A percentile compares a stretch with the other conserved stretches of the same genome.
phyloP scores from a whole-genome alignment of 2,888 invertebrate genomes.

The Parochlus steinenii region DNA sequence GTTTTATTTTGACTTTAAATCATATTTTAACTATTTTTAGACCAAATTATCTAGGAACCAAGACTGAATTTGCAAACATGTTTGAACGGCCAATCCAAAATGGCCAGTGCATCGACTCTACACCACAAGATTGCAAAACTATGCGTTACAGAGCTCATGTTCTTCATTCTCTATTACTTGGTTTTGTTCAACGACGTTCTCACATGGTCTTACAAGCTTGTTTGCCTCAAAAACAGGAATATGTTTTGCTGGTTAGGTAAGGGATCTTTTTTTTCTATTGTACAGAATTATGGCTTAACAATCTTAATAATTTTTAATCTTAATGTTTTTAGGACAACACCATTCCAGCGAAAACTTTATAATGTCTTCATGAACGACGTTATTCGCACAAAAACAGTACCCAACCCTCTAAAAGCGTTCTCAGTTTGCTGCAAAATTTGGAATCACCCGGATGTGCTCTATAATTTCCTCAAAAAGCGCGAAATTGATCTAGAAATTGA shows the following conservation, averaged over 20 bases:
- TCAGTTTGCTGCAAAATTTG: conserved; percentile 97
- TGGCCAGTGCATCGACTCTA: conserved; percentile 95
- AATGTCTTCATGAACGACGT: conserved; percentile 88
- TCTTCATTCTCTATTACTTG: conserved; percentile 79
- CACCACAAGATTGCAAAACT: conserved; percentile 78
- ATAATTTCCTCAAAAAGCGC: conserved; percentile 70
- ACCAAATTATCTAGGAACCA: conserved; percentile 91
- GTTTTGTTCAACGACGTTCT: conserved; percentile 91
- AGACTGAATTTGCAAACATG: conserved; percentile 96
- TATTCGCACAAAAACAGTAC: conserved; percentile 66
- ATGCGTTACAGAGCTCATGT: conserved; percentile 96
- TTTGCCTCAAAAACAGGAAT: conserved; percentile 87
- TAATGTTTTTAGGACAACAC: conserved; percentile 82
- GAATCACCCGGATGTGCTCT: conserved; percentile 88
- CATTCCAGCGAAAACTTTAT: conserved; percentile 79
- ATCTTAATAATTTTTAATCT: no score
- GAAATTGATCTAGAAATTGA: conserved; percentile 64
- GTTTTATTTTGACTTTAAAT: no score
- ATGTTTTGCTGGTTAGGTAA: conserved; percentile 77
- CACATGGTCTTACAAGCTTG: conserved; percentile 86
- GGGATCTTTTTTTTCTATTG: no score
- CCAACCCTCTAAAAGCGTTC: conserved; percentile 94
- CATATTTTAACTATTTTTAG: no score
- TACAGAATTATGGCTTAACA: no score
- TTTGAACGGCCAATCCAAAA: conserved; percentile 97